Evolutionary conservation across 2,797 vertebrate genomes (phyloP).

Genomic region (Atherinosoma microstoma): DNA sequence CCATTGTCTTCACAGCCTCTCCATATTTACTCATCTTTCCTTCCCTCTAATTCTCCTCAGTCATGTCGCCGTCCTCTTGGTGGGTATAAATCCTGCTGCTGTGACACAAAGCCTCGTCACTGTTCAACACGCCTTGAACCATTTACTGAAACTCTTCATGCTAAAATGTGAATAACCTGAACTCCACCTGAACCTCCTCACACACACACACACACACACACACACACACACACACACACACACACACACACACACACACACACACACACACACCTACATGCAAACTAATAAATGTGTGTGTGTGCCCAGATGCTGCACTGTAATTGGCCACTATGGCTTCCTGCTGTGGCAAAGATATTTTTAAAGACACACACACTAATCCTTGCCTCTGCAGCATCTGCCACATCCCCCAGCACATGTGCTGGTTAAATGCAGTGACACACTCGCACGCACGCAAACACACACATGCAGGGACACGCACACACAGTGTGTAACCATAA

Average conservation of each 20-base stretch:
- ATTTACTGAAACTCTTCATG: constrained; percentile 60
- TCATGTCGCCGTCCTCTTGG: constrained; percentile 30
- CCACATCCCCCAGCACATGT: constrained; percentile 68
- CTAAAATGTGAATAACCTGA: constrained; percentile 75
- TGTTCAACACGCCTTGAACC: constrained; percentile 40
- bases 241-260: constrained; percentile 43
- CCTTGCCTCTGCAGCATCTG: constrained; percentile 76
- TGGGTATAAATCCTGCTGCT: constrained; percentile 56
- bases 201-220: constrained; percentile 33
- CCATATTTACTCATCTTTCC: constrained; percentile 39
- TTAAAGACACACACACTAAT: constrained; percentile 74
- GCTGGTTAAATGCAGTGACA: constrained; percentile 54
- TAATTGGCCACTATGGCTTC: constrained; percentile 85
- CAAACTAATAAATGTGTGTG: constrained; percentile 79
- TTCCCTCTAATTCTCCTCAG: constrained; percentile 53
- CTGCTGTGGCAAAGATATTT: constrained; percentile 84
- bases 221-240: constrained; percentile 26
- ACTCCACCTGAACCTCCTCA: constrained; percentile 73
- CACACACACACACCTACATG: constrained; percentile 30
- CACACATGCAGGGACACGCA: constrained; percentile 27
- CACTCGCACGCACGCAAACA: constrained; percentile 18
- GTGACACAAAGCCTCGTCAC: constrained; percentile 58
- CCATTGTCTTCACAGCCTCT: constrained; percentile 39
- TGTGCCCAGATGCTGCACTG: constrained; percentile 81
- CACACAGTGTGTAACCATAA: constrained; percentile 37